phyloP scores from a whole-genome alignment of 2,113 vertebrate species.

The Corapipo altera region DNA sequence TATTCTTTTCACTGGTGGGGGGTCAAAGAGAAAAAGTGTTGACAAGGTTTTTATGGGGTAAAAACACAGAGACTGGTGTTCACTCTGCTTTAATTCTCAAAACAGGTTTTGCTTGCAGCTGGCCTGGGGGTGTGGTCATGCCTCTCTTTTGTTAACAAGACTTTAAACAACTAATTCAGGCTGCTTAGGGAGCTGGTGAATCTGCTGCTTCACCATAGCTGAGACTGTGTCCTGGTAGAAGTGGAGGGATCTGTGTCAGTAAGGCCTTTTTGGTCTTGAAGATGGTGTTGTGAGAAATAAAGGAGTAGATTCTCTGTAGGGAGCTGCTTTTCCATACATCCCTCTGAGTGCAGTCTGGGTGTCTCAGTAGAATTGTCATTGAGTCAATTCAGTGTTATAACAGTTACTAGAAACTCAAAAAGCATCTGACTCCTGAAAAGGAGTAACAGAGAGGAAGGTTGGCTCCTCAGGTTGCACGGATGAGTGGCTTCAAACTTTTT shows the following conservation, averaged over 20 bases:
- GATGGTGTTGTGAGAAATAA: neutral
- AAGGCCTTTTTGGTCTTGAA: neutral
- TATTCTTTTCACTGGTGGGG: neutral
- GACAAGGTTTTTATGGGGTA: neutral
- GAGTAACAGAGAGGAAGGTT: neutral
- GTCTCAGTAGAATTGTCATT: neutral
- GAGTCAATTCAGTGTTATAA: neutral
- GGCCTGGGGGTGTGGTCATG: neutral
- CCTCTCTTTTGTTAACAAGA: neutral
- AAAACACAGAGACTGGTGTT: neutral
- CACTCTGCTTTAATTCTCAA: neutral
- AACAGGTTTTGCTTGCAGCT: conserved; percentile 52
- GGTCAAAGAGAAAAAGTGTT: neutral
- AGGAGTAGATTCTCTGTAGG: neutral
- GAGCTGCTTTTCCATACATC: neutral
- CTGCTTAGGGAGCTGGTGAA: neutral
- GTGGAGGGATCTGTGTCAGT: neutral
- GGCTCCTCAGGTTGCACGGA: neutral
- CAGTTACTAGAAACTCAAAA: neutral
- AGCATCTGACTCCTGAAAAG: neutral
- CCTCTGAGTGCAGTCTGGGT: neutral
- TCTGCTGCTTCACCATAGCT: neutral
- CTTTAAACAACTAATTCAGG: neutral
- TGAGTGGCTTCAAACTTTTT: neutral
- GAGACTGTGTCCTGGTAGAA: neutral